phyloP scores from a whole-genome alignment of 2,113 vertebrate genomes.

The Sula dactylatra region DNA sequence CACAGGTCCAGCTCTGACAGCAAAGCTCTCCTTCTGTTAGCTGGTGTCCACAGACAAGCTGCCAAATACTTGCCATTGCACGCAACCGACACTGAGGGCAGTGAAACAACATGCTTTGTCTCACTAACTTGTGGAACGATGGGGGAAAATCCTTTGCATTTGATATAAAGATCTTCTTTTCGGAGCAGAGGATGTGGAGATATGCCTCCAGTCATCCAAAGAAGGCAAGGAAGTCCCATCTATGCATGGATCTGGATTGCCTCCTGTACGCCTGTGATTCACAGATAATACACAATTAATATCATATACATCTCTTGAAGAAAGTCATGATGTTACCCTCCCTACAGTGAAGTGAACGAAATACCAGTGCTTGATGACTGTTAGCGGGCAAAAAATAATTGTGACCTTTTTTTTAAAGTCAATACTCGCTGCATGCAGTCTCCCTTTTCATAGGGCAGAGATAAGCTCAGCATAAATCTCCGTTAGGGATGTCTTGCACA shows the following conservation, averaged over 20 bases:
- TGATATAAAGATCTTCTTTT: background rate
- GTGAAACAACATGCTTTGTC: background rate
- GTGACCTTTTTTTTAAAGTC: background rate
- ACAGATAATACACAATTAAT: background rate
- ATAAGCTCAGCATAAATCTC: slow-evolving; percentile 12
- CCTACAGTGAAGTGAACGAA: background rate
- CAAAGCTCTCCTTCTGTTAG: background rate
- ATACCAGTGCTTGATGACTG: accelerated
- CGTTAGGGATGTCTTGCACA: background rate
- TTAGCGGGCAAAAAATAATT: background rate
- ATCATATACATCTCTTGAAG: background rate
- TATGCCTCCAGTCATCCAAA: background rate
- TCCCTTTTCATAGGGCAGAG: background rate
- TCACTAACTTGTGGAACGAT: background rate
- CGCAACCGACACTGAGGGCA: background rate
- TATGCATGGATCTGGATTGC: background rate
- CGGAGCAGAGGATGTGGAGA: background rate
- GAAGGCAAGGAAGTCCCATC: background rate
- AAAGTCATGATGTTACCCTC: background rate
- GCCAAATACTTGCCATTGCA: background rate
- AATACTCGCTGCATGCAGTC: background rate
- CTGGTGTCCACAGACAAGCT: background rate
- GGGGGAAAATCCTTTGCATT: background rate
- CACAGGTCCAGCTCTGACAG: background rate
- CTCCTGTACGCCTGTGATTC: background rate